Conservation (phyloP, 2,888 invertebrate genomes). For the Synanthedon tipuliformis region DNA sequence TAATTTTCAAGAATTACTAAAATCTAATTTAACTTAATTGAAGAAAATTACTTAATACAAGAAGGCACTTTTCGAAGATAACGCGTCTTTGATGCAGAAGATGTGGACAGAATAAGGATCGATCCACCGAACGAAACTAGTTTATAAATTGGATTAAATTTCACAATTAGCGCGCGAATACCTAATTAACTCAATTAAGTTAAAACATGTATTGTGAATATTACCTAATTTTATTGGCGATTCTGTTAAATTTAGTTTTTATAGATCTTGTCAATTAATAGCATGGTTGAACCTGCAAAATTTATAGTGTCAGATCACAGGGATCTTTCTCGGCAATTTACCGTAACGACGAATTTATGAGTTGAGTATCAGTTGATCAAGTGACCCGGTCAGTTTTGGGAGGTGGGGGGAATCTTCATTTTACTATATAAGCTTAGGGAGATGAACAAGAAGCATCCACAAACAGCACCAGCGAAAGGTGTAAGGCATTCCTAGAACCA, state of each 20-base stretch:
- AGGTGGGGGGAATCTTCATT: slow-evolving; percentile 44
- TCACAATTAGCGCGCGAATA: no score
- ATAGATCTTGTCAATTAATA: slow-evolving; percentile 20
- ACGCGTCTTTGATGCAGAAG: no score
- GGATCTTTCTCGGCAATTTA: slow-evolving; percentile 39
- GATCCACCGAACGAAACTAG: no score
- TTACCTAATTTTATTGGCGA: neutral
- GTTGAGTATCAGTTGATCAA: slow-evolving; percentile 30
- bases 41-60: no score
- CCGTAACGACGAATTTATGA: slow-evolving; percentile 48
- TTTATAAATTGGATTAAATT: no score
- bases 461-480: slow-evolving; percentile 39
- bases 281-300: slow-evolving; percentile 12
- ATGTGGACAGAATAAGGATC: no score
- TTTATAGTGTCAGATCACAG: slow-evolving; percentile 37
- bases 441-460: slow-evolving; percentile 49
- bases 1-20: no score
- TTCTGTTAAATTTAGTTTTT: neutral
- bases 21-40: no score
- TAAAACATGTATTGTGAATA: no score
- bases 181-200: no score
- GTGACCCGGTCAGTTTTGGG: slow-evolving; percentile 33
- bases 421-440: slow-evolving; percentile 54
- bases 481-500: slow-evolving; percentile 19
- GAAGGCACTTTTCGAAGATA: no score